Evolutionary conservation across 2,113 vertebrate genomes (phyloP).

Genomic region (Pogona vitticeps): DNA sequence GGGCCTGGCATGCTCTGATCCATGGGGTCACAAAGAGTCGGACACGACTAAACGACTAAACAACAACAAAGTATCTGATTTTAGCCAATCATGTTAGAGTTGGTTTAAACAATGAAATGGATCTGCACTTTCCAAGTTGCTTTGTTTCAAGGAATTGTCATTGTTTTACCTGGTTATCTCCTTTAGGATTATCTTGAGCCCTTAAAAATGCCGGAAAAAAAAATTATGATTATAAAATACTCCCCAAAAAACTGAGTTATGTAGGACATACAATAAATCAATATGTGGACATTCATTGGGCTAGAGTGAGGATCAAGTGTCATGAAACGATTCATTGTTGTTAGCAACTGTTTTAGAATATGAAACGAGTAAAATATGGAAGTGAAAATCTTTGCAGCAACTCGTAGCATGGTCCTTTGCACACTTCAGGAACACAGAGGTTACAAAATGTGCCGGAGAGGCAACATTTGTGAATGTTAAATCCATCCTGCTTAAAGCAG

Average conservation of each 20-base stretch:
- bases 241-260: background rate
- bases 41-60: too few relatives aligned
- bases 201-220: background rate
- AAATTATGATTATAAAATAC: background rate
- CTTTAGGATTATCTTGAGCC: too few relatives aligned
- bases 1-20: too few relatives aligned
- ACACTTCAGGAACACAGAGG: background rate
- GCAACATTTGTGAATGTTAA: conserved; percentile 27
- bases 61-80: background rate
- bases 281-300: background rate
- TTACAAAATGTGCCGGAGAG: conserved; percentile 30
- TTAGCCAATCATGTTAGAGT: background rate
- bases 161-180: background rate
- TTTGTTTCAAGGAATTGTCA: background rate
- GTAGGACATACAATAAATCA: background rate
- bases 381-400: background rate
- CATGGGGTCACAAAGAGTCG: too few relatives aligned
- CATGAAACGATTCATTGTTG: conserved; percentile 1
- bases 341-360: background rate
- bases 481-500: conserved; percentile 25
- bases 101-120: background rate
- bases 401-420: conserved; percentile 2
- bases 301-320: background rate
- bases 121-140: background rate
- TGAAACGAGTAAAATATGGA: background rate